phyloP scores from a whole-genome alignment of 1,140 invertebrate genomes.

The Chlorops oryzae region DNA sequence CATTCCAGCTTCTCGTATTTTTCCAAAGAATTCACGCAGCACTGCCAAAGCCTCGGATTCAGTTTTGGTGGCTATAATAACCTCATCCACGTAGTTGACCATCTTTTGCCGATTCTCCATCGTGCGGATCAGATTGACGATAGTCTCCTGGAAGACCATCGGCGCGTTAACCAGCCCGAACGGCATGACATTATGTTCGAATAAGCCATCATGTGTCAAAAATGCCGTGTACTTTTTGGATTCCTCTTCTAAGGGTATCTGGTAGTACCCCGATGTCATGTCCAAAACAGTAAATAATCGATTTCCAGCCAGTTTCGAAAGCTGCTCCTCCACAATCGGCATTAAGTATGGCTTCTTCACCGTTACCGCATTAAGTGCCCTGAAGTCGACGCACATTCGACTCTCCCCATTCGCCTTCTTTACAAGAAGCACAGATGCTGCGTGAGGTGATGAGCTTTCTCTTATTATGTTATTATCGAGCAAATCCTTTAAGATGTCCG shows the following conservation, averaged over 20 bases:
- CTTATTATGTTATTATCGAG: too few relatives aligned
- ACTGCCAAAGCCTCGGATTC: conserved; percentile 12
- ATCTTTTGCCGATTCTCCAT: neutral
- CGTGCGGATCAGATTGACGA: conserved; percentile 19
- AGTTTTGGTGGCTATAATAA: conserved; percentile 17
- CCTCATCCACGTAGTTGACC: conserved; percentile 28
- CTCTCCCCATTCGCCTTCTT: conserved; percentile 22
- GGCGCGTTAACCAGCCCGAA: conserved; percentile 25
- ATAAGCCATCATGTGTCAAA: conserved; percentile 24
- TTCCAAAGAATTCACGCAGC: neutral
- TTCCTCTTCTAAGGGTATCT: conserved; percentile 42
- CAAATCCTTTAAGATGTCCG: too few relatives aligned
- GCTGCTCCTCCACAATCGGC: conserved; percentile 47
- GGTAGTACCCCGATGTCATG: conserved; percentile 48
- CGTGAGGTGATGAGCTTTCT: too few relatives aligned
- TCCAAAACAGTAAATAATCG: conserved; percentile 48
- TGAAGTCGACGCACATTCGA: conserved; percentile 17
- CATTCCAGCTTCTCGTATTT: too few relatives aligned
- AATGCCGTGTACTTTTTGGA: conserved; percentile 48
- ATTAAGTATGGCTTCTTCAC: conserved; percentile 50
- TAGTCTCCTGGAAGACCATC: conserved; percentile 47
- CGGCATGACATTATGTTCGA: conserved; percentile 21
- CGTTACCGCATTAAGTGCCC: conserved; percentile 37
- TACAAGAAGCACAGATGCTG: too few relatives aligned
- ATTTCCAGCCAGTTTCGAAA: conserved; percentile 41